Base-by-base conservation (phyloP, 2,888 invertebrate species). In the Pelosia muscerda region DNA sequence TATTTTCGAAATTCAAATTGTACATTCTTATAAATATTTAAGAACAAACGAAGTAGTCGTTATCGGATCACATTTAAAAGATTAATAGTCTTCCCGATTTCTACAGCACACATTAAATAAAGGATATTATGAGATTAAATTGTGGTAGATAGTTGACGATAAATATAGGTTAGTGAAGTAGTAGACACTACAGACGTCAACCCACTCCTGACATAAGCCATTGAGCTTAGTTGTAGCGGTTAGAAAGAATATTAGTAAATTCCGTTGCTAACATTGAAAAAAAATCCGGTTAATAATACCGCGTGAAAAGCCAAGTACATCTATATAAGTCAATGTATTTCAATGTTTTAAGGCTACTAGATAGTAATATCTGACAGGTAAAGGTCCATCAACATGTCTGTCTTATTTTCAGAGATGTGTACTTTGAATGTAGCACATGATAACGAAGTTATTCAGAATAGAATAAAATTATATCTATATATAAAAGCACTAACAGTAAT, bases 41-140 rank as follows among this genome's bases (percentile, higher is more conserved):
- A 67, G 63, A 53, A 68, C 63, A 65, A 58, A 66, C 49, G 23
- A n/a, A 2, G 10, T 10, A 57, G 19, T 31, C 19, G 28, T 57
- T 49, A 49, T 49, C 19, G n/a, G 19, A 49, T n/a, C 49, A n/a
- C n/a, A 49, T 49, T 49, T 49, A 49, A 49, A 49, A n/a, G n/a
- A 49, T 38, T 49, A 49, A 49, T n/a, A 9, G 1, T 49, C 9
- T 49, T n/a, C 6, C n/a, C 2, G 9, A 49, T n/a, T 49, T 49
- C n/a, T 42, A 42, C 8, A 42, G 19, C 3, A 42, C 19, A 15
- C 42, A 42, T 42, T 42, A 42, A 42, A 19, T 42, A 0, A 42
- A 42, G 19, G 19, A 42, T 42, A 42, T 42, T 6, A 6, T 42
- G 19, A 42, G 1, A 19, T 19, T 19, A 42, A 1, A 42, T 42